phyloP scores from a whole-genome alignment of 2,113 vertebrate genomes.

The Perccottus glenii region DNA sequence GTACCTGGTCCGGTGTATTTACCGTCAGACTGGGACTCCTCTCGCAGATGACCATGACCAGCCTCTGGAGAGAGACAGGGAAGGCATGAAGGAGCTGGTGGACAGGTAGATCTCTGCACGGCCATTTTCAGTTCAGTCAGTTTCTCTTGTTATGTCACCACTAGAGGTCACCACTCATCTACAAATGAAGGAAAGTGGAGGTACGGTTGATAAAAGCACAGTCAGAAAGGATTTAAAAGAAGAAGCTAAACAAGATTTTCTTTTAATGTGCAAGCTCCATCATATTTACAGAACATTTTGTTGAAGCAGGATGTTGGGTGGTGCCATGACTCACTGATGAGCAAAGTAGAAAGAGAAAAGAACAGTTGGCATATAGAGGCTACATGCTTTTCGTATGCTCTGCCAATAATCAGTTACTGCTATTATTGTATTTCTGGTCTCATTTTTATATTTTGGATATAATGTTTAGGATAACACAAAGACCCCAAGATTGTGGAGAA shows the following conservation, averaged over 20 bases:
- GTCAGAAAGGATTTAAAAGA: neutral
- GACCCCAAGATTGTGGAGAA: no score
- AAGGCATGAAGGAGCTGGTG: conserved; percentile 95
- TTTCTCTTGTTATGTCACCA: conserved; percentile 24
- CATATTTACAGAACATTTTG: conserved; percentile 2
- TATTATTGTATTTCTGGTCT: no score
- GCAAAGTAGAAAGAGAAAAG: neutral
- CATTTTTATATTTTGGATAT: no score
- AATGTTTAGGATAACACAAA: no score
- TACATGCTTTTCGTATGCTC: no score
- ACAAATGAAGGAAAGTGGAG: conserved; percentile 3
- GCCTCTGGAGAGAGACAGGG: conserved; percentile 90
- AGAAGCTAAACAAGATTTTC: no score
- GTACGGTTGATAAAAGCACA: neutral
- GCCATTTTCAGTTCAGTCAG: neutral
- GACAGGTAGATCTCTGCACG: conserved; percentile 82
- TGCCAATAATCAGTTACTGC: no score
- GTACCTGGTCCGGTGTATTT: conserved; percentile 94
- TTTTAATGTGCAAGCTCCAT: no score
- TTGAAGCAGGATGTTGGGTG: conserved; percentile 3
- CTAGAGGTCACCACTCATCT: conserved; percentile 41
- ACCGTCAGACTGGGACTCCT: conserved; percentile 93
- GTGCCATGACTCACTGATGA: conserved; percentile 13
- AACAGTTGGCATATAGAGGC: neutral
- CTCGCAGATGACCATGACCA: conserved; percentile 94